These are phyloP conservation scores for Elanoides forficatus DNA, from an alignment of 2,113 vertebrate species.

Conservation along the genomic window DNA sequence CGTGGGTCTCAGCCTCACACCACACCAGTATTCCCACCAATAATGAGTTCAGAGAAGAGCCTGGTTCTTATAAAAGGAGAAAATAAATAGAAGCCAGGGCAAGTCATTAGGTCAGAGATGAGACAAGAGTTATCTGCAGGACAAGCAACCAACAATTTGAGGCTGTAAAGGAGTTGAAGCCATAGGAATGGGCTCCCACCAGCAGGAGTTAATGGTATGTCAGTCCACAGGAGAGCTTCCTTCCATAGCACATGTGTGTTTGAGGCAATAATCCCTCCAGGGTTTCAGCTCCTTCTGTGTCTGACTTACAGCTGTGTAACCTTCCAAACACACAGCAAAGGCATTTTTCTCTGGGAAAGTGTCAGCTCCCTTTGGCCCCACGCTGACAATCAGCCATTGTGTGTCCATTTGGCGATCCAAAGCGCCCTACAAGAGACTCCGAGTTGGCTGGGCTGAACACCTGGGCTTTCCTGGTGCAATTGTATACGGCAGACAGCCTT, in stretches of 20 bases:
- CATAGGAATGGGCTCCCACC: background rate
- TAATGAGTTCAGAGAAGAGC: background rate
- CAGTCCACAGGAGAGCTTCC: background rate
- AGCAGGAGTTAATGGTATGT: conserved; percentile 37
- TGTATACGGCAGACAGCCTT: background rate
- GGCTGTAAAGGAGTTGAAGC: background rate
- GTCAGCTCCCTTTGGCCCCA: background rate
- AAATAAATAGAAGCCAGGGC: background rate
- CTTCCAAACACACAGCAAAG: conserved; percentile 35
- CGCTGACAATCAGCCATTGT: background rate
- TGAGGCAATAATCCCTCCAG: conserved; percentile 4
- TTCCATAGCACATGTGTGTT: background rate
- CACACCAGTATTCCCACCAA: background rate
- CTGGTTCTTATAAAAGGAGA: conserved; percentile 27
- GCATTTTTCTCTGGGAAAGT: conserved; percentile 51
- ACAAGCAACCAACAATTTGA: background rate
- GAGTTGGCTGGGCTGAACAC: background rate
- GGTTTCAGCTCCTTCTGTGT: conserved; percentile 1
- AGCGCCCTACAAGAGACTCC: background rate
- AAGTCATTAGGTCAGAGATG: conserved; percentile 12
- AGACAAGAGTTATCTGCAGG: background rate
- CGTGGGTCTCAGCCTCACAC: background rate
- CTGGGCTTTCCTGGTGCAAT: background rate
- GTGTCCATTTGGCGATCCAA: background rate
- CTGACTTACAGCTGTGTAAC: conserved; percentile 43